Conservation (phyloP, 2,797 vertebrate genomes). For the Hippoglossus hippoglossus region DNA sequence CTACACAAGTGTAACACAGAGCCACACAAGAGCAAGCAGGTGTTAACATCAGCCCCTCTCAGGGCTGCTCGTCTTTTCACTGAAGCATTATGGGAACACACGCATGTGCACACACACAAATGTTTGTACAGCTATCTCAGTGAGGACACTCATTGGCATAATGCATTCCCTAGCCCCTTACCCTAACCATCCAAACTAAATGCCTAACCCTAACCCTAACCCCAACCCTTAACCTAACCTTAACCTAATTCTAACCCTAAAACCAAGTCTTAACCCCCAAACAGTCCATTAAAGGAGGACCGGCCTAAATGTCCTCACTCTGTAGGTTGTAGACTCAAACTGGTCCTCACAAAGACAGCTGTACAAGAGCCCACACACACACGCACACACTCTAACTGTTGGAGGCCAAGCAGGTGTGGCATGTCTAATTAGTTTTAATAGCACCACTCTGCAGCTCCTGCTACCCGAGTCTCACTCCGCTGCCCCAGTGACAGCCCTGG, state of each 20-base stretch:
- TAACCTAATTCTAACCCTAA: too few species aligned
- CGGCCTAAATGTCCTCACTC: too few species aligned
- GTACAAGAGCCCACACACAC: not conserved
- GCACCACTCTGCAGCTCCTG: conserved; percentile 44
- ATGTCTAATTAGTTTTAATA: conserved; percentile 81
- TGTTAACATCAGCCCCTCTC: conserved; percentile 50
- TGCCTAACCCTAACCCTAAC: too few species aligned
- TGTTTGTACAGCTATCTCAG: not conserved
- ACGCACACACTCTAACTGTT: conserved; percentile 20
- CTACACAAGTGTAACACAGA: conserved; percentile 9
- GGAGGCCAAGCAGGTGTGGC: conserved; percentile 71
- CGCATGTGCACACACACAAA: conserved; percentile 34
- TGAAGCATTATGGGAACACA: conserved; percentile 18
- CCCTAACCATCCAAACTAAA: too few species aligned
- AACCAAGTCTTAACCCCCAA: too few species aligned
- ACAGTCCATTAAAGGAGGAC: too few species aligned
- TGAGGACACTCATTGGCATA: too few species aligned
- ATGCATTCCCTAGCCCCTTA: too few species aligned
- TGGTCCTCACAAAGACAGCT: too few species aligned
- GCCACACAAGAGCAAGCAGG: conserved; percentile 52
- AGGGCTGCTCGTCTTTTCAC: conserved; percentile 36
- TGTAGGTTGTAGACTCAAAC: too few species aligned
- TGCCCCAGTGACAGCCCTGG: conserved; percentile 85
- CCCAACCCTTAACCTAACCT: too few species aligned
- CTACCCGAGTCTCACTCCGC: conserved; percentile 81